Percentiles rank a stretch among this genome's conserved stretches.
These are phyloP conservation scores for Takifugu ocellatus DNA, from an alignment of 2,797 vertebrate genomes.

Conservation along the genomic window DNA sequence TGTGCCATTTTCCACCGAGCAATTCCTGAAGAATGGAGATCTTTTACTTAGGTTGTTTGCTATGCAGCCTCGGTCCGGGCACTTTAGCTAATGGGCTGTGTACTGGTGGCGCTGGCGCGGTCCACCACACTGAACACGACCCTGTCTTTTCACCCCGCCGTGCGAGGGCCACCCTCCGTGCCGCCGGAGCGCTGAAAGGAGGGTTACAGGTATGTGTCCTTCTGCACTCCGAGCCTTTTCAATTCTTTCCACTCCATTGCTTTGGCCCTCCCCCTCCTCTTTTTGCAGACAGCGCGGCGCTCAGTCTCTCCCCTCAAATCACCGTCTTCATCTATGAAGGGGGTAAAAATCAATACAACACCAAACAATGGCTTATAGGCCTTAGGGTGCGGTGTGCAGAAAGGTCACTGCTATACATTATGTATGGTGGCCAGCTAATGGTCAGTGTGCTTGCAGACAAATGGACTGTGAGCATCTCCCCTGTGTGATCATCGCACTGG, in stretches of 20 bases:
- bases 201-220: conserved; percentile 63
- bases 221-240: conserved; percentile 57
- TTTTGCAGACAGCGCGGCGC: conserved; percentile 56
- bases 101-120: conserved; percentile 53
- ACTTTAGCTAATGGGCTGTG: conserved; percentile 68
- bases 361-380: conserved; percentile 75
- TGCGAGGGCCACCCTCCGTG: conserved; percentile 7
- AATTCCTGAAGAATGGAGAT: conserved; percentile 51
- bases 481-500: conserved; percentile 46
- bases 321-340: conserved; percentile 64
- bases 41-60: conserved; percentile 63
- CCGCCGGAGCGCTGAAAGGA: conserved; percentile 26
- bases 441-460: conserved; percentile 69
- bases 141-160: conserved; percentile 37
- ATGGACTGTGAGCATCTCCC: conserved; percentile 66
- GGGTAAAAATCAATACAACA: conserved; percentile 73
- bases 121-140: conserved; percentile 46
- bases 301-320: conserved; percentile 64
- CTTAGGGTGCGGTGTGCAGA: conserved; percentile 67
- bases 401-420: conserved; percentile 76
- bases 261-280: conserved; percentile 50
- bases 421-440: conserved; percentile 74
- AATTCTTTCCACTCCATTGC: conserved; percentile 69
- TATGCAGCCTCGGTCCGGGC: conserved; percentile 34
- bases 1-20: conserved; percentile 22